Percentiles rank a stretch among this genome's conserved stretches.
Conservation (phyloP, 2,888 invertebrate species). For the Polyploca ridens region DNA sequence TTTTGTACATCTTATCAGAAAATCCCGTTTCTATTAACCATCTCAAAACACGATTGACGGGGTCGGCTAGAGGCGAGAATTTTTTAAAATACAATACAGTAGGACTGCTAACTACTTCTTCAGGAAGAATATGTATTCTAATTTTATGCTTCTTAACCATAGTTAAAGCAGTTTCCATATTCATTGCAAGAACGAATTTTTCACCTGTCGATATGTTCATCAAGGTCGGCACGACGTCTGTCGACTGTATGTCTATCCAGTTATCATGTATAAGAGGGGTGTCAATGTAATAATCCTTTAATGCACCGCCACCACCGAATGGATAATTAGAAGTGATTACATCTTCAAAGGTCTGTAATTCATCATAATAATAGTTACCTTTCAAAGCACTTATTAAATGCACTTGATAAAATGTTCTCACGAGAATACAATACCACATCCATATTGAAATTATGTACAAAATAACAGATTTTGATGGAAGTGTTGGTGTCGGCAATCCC, state of each 20-base stretch:
- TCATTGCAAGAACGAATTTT: conserved; percentile 64
- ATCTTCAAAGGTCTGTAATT: conserved; percentile 60
- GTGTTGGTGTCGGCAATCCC: conserved; percentile 55
- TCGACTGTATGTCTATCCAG: conserved; percentile 51
- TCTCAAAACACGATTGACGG: conserved; percentile 53
- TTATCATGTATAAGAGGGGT: conserved; percentile 53
- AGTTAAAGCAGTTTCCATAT: conserved; percentile 47
- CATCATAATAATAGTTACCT: conserved; percentile 52
- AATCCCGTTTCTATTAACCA: conserved; percentile 61
- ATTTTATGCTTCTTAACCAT: conserved; percentile 44
- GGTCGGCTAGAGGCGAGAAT: conserved; percentile 55
- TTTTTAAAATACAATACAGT: conserved; percentile 68
- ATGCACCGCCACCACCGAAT: conserved; percentile 61
- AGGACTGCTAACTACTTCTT: conserved; percentile 54
- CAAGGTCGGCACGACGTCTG: conserved; percentile 46
- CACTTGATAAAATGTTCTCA: conserved; percentile 71
- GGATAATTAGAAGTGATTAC: conserved; percentile 54
- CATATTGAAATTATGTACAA: conserved; percentile 56
- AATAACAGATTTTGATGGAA: conserved; percentile 55
- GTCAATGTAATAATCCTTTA: conserved; percentile 65
- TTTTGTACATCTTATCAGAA: conserved; percentile 51
- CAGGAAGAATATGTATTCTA: conserved; percentile 52
- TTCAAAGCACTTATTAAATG: conserved; percentile 65
- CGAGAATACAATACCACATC: conserved; percentile 68
- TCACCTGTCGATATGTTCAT: conserved; percentile 52